phyloP scores from a whole-genome alignment of 92 coral and sea anemone species.

The Porites divaricata region DNA sequence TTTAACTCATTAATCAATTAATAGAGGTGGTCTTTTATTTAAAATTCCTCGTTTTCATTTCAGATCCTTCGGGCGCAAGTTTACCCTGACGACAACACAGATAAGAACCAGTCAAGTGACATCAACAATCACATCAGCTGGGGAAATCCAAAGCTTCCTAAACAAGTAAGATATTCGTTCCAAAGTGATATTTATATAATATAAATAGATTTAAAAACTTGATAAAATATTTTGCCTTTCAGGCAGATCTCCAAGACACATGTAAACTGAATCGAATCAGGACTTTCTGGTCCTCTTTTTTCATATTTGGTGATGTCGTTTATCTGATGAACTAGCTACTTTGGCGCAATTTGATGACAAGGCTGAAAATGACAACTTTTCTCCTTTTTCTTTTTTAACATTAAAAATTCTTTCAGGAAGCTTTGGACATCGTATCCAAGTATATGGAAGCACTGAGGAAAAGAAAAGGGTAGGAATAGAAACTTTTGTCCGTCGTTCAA shows the following conservation, averaged over 20 bases:
- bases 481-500: too few relatives aligned
- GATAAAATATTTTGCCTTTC: too few relatives aligned
- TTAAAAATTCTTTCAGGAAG: conserved; percentile 62
- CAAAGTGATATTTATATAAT: too few relatives aligned
- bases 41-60: not conserved
- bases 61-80: conserved; percentile 59
- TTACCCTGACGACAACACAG: conserved; percentile 74
- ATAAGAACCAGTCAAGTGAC: conserved; percentile 56
- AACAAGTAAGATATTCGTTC: conserved; percentile 2
- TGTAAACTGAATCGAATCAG: too few relatives aligned
- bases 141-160: conserved; percentile 23
- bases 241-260: too few relatives aligned
- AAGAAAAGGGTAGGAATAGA: conserved; percentile 55
- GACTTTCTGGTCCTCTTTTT: too few relatives aligned
- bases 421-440: conserved; percentile 51
- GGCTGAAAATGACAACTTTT: not conserved
- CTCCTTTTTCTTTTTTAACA: not conserved
- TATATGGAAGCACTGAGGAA: conserved; percentile 65
- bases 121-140: conserved; percentile 43
- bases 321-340: too few relatives aligned
- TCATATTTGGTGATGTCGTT: too few relatives aligned
- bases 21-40: not conserved
- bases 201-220: too few relatives aligned
- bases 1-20: too few relatives aligned
- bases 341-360: not conserved